A percentile compares a stretch with the other conserved stretches of the same genome.
phyloP scores from a whole-genome alignment of 2,113 vertebrate genomes.

The Hippotragus niger region DNA sequence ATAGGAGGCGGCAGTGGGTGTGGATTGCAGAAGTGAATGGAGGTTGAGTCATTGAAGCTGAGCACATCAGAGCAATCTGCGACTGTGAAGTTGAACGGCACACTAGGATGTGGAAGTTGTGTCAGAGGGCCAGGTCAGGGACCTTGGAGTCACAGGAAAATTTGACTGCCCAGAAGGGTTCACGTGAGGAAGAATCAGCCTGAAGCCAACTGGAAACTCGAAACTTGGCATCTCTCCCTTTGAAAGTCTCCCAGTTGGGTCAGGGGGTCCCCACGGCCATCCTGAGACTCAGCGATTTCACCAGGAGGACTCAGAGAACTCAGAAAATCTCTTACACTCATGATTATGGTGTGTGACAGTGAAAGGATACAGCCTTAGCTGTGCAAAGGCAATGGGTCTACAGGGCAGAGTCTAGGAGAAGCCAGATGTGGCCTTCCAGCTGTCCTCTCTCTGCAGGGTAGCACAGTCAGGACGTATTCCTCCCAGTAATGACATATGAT shows the following conservation, averaged over 20 bases:
- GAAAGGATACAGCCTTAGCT: background rate
- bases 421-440: background rate
- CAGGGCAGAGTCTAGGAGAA: background rate
- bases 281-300: background rate
- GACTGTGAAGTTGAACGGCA: background rate
- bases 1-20: background rate
- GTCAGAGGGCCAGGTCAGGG: background rate
- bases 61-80: background rate
- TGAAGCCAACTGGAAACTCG: background rate
- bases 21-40: background rate
- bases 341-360: background rate
- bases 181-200: background rate
- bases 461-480: background rate
- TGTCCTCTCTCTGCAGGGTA: background rate
- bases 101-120: background rate
- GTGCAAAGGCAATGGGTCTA: background rate
- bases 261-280: background rate
- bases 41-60: background rate
- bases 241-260: background rate
- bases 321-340: background rate
- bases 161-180: background rate
- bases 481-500: background rate
- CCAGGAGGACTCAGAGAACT: background rate
- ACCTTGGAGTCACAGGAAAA: background rate
- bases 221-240: background rate